phyloP scores from a whole-genome alignment of 2,797 vertebrate genomes.

The Gallirallus australis region DNA sequence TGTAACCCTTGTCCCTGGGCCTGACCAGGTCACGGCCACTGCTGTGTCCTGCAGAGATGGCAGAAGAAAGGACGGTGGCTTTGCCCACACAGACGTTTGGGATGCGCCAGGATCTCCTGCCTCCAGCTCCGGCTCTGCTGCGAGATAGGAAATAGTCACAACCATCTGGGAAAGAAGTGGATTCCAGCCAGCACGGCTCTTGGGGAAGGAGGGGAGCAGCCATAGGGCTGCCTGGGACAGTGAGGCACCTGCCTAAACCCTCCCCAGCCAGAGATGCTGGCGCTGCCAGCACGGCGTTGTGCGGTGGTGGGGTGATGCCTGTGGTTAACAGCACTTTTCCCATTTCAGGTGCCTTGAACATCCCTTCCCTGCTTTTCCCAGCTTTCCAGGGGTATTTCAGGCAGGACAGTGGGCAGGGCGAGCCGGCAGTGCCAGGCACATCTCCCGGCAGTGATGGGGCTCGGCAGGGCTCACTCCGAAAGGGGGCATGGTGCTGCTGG shows the following conservation, averaged over 20 bases:
- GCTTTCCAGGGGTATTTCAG: background rate
- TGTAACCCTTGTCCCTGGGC: background rate
- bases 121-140: background rate
- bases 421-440: background rate
- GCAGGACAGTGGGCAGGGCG: background rate
- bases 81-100: background rate
- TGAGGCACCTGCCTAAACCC: background rate
- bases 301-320: fast-evolving
- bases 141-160: background rate
- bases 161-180: background rate
- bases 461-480: background rate
- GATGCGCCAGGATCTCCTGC: background rate
- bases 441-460: fast-evolving
- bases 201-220: background rate
- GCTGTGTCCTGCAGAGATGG: background rate
- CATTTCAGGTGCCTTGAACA: background rate
- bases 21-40: background rate
- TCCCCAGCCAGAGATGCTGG: background rate
- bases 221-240: fast-evolving
- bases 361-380: background rate
- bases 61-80: background rate
- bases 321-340: background rate
- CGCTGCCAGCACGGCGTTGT: fast-evolving
- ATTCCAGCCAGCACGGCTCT: background rate
- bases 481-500: fast-evolving